phyloP scores from a whole-genome alignment of 2,113 vertebrate genomes.

The Ictalurus furcatus region DNA sequence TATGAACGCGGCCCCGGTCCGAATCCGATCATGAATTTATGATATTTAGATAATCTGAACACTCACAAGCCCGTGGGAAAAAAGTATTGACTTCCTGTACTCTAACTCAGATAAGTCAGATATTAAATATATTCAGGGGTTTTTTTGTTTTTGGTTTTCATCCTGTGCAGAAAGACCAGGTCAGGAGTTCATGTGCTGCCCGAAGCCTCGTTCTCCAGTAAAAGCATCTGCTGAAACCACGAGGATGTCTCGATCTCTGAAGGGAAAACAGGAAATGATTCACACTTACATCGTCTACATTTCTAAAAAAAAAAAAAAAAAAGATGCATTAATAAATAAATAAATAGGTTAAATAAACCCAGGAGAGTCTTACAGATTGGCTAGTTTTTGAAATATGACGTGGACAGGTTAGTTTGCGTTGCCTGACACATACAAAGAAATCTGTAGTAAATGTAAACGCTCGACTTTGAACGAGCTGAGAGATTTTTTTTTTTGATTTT shows the following conservation, averaged over 20 bases:
- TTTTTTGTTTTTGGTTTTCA: neutral
- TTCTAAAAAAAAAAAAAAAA: neutral
- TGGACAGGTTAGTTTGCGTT: neutral
- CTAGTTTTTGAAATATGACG: neutral
- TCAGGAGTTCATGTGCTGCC: neutral
- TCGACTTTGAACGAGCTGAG: neutral
- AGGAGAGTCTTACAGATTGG: neutral
- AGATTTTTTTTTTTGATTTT: too few relatives aligned
- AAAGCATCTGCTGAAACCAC: neutral
- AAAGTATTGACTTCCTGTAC: neutral
- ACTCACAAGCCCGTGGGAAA: neutral
- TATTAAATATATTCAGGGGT: neutral
- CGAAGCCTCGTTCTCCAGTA: neutral
- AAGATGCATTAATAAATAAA: neutral
- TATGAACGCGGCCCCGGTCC: neutral
- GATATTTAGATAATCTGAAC: neutral
- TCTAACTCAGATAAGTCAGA: neutral
- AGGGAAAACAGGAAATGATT: neutral
- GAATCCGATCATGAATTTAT: neutral
- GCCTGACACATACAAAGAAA: neutral
- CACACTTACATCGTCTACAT: neutral
- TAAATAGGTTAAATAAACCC: neutral
- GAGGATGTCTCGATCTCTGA: neutral
- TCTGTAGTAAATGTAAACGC: neutral
- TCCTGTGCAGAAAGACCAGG: neutral